Base-by-base conservation (phyloP, 1,140 invertebrate genomes). In the Pseudomyrmex pallidus region DNA sequence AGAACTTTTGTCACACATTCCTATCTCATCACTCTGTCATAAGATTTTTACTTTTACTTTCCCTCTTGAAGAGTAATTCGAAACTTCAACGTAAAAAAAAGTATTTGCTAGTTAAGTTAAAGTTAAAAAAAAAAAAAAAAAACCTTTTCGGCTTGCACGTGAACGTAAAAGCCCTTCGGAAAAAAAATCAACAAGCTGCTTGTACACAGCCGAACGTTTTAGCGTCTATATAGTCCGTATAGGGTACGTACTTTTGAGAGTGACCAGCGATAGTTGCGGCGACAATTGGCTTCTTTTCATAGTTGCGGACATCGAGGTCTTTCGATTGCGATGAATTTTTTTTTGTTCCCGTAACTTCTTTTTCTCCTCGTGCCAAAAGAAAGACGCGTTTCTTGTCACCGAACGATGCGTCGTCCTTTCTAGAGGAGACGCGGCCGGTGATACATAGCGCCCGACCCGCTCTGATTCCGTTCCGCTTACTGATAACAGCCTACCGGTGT, bases 211-310 rank as follows among this genome's bases (percentile, higher is more conserved):
- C 35, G 0, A 5, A 35, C 35, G 5, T 35, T 35, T 8, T 74
- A 22, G 25, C 25, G 15, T 57, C 25, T 50, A 66, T 10, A 76
- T 8, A 25, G 8, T 20, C 56, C 4, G 2, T 44, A 10, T 8
- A 9, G 17, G 7, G 70, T 89, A 89, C 87, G 59, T 89, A 89
- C 87, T 88, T 88, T 86, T 83, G 7, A 86, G 59, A 59, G 82
- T 77, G 68, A 46, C 17, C 17, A 76, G 56, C 17, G 64, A 15
- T 15, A 62, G 10, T 2, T 57, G 74, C 3, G 22, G 66, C 15
- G 22, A 17, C 0, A 35, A 35, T 46, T 25, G 20, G n/a, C 62
- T 87, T 70, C 25, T 74, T 63, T 22, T 46, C 54, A 61, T 12
- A 10, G 57, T n/a, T 66, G 22, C 12, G 68, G 64, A 74, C 48